Base-by-base conservation (phyloP, 1,140 invertebrate species). In the Drosophila sp. region DNA sequence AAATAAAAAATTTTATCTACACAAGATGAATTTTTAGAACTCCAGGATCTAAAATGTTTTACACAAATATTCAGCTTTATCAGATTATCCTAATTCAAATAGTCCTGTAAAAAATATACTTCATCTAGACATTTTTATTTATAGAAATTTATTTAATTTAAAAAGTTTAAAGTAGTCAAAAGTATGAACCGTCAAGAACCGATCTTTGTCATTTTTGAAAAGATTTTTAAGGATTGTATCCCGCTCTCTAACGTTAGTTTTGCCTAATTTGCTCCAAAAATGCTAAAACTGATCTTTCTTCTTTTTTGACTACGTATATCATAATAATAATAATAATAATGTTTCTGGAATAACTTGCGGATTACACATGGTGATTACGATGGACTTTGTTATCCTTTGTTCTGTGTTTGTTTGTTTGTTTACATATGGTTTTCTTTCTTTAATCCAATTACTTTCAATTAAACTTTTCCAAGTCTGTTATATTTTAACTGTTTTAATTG, bases 101-200 rank as follows among this genome's bases (percentile, higher is more conserved):
- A 11, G 4, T 36, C 34, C 8, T 36, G 34, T 36, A 36, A 36
- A 36, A 36, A 8, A 36, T 9, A 0, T 9, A 4, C 8, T 36
- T 36, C 11, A n/a, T 36, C 11, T 11, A 36, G 11, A 36, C 25
- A 21, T 9, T 50, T 14, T 50, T 29, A 32, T 48, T 21, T 21
- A 21, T 40, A 73, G 38, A 56, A 29, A 50, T 61, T 72, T 69
- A 54, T 61, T 73, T 69, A 29, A 41, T 62, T 48, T 40, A 64
- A 58, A 66, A 21, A 18, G 6, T 29, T 41, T 53, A 18, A 18
- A 57, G 63, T 53, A 62, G 18, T 45, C 57, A 8, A 34, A 34
- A 38, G 18, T 16, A 11, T 25, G n/a, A n/a, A n/a, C n/a, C n/a
- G n/a, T 25, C 11, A 6, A 63, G 48, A 36, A 2, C n/a, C n/a